Conservation (phyloP, 2,888 invertebrate genomes). For the Drosophila eohydei region DNA sequence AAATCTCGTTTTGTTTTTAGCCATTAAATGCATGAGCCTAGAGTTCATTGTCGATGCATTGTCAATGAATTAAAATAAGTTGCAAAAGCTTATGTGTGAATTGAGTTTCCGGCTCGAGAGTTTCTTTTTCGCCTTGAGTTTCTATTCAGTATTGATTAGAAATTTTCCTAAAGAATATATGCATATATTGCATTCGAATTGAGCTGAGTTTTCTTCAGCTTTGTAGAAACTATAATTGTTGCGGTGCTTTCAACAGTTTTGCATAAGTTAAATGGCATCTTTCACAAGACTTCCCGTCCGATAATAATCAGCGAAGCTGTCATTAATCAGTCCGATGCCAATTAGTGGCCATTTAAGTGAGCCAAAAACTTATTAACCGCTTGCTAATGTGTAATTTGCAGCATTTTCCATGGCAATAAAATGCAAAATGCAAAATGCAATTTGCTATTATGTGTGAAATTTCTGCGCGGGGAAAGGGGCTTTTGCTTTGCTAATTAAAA, state of each 20-base stretch:
- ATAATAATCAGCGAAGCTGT: constrained; percentile 25
- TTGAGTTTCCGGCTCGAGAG: constrained; percentile 1
- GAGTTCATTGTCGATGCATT: constrained; percentile 60
- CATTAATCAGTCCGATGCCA: constrained; percentile 41
- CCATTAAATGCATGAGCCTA: constrained; percentile 44
- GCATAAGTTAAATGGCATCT: constrained; percentile 43
- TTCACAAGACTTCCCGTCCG: constrained; percentile 55
- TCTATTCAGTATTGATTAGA: neutral
- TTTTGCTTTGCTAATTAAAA: constrained; percentile 35
- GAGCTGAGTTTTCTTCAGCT: neutral
- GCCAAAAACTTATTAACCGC: constrained; percentile 53
- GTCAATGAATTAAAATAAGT: constrained; percentile 22
- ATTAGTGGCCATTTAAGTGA: constrained; percentile 57
- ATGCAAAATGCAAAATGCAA: constrained; percentile 37
- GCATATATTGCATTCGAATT: neutral
- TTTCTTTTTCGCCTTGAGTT: neutral
- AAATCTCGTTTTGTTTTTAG: constrained; percentile 38
- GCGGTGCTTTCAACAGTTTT: constrained; percentile 41
- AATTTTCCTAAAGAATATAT: neutral
- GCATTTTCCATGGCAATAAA: constrained; percentile 64
- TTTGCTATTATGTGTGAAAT: constrained; percentile 65
- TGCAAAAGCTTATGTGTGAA: constrained; percentile 12
- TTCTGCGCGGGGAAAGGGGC: constrained; percentile 16
- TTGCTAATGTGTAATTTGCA: constrained; percentile 60
- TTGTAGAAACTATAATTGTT: constrained; percentile 35